These are phyloP conservation scores for Drosophila nannoptera DNA, from an alignment of 1,140 invertebrate species.

Conservation along the genomic window DNA sequence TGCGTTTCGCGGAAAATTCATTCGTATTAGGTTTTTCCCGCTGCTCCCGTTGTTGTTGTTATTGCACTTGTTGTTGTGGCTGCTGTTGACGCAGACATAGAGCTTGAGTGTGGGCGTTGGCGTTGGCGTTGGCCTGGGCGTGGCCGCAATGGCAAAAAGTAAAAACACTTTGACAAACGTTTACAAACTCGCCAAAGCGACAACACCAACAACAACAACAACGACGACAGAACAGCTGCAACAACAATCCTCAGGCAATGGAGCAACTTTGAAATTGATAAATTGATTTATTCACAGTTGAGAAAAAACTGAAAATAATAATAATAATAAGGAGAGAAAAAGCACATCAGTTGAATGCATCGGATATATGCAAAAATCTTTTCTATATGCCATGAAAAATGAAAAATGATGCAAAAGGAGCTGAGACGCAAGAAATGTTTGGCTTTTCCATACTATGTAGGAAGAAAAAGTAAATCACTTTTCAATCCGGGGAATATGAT, in stretches of 20 bases:
- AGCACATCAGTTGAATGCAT: slow-evolving; percentile 44
- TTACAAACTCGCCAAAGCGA: slow-evolving; percentile 65
- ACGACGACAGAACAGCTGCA: slow-evolving; percentile 50
- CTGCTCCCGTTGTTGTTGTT: not conserved
- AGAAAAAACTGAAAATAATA: slow-evolving; percentile 24
- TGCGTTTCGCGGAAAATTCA: slow-evolving; percentile 66
- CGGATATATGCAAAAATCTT: slow-evolving; percentile 41
- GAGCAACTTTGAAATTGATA: slow-evolving; percentile 74
- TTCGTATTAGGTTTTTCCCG: slow-evolving; percentile 54
- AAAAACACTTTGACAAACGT: slow-evolving; percentile 76
- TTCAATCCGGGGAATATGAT: no score
- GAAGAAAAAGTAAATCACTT: no score
- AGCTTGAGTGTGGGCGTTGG: slow-evolving; percentile 4
- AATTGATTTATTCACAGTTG: slow-evolving; percentile 71
- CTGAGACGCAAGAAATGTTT: slow-evolving; percentile 16
- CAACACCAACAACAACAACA: slow-evolving; percentile 53
- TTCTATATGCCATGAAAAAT: slow-evolving; percentile 58
- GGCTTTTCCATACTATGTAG: slow-evolving; percentile 11
- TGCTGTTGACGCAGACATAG: slow-evolving; percentile 27
- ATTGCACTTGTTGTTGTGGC: slow-evolving; percentile 11
- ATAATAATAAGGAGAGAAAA: slow-evolving; percentile 20
- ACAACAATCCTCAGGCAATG: slow-evolving; percentile 37
- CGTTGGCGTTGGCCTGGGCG: slow-evolving; percentile 5
- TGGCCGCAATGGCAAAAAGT: slow-evolving; percentile 46
- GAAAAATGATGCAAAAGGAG: slow-evolving; percentile 43